Evolutionary conservation across 2,113 vertebrate genomes (phyloP), one percentile per base, ranked within the genome.

Genomic region (Nycticebus coucang): DNA sequence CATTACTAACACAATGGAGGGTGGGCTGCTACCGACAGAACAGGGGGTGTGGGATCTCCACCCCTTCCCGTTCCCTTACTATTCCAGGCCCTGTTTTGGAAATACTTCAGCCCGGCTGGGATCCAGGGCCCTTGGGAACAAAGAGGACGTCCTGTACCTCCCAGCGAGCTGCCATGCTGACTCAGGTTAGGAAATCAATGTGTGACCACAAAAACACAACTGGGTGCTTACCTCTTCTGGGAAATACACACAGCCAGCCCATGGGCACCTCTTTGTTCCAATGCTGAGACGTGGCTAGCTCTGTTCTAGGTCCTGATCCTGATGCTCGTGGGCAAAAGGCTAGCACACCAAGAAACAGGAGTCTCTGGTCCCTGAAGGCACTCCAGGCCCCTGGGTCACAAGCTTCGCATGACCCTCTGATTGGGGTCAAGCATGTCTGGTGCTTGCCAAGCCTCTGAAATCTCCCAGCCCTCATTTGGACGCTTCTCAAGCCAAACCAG

Each of bases 151-250:
- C 30, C 82, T 89, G 81, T 89, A 22, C 93, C 94, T 94, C 72
- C 50, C 45, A 50, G 45, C 45, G 37, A 74, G 78, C 17, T 66
- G 80, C 72, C 41, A 2, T 35, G 88, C 95, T 92, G 94, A 97
- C 93, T 97, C 94, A 98, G 59, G 55, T 81, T 89, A 80, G 66
- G 89, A 96, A 95, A 97, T 97, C 97, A 91, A 50, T 97, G 93
- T 72, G 83, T 94, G 93, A 92, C 89, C 93, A 92, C 66, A 77
- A 87, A 81, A 94, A 66, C 92, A 90, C 74, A 89, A 41, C 87
- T 13, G 55, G 77, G 50, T 30, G 45, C 88, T 93, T 81, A 21
- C 53, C 85, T 90, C 71, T 93, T 89, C 87, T 91, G 82, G 82
- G 97, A 96, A 97, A 94, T 33, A 24, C 12, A 35, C 80, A 74